Conservation (phyloP, 2,113 vertebrate genomes). For the Ophthalmolycus amberensis region DNA sequence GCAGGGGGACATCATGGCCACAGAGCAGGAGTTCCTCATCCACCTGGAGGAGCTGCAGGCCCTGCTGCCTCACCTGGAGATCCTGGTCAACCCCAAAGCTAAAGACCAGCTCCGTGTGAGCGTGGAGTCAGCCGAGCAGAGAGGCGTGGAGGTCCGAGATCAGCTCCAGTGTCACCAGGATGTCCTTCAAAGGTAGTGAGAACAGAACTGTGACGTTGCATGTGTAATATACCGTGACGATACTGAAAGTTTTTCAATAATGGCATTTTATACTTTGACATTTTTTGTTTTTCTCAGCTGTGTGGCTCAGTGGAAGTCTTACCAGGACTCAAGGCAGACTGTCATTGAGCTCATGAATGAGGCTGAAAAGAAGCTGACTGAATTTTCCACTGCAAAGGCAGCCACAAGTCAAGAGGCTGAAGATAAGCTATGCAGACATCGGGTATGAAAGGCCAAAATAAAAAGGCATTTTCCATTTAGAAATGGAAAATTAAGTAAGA, state of each 20-base stretch:
- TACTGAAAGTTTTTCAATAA: not conserved
- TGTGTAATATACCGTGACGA: not conserved
- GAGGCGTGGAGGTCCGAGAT: conserved; percentile 81
- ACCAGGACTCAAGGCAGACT: conserved; percentile 91
- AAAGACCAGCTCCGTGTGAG: conserved; percentile 87
- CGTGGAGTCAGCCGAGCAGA: conserved; percentile 86
- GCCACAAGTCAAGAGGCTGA: conserved; percentile 88
- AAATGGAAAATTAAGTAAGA: too few species aligned
- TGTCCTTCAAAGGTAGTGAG: conserved; percentile 89
- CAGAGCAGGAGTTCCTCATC: conserved; percentile 87
- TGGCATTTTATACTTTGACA: not conserved
- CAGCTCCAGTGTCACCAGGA: conserved; percentile 87
- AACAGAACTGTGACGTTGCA: not conserved
- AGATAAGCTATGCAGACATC: conserved; percentile 89
- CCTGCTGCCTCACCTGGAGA: conserved; percentile 86
- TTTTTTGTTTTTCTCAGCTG: conserved; percentile 82
- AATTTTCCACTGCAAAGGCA: conserved; percentile 91
- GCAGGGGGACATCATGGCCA: conserved; percentile 90
- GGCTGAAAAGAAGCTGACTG: conserved; percentile 93
- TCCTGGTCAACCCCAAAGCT: conserved; percentile 83
- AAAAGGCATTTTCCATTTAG: not conserved
- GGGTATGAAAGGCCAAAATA: conserved; percentile 79
- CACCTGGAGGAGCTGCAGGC: conserved; percentile 86
- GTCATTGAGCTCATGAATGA: conserved; percentile 95
- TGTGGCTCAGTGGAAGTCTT: conserved; percentile 89